Percentiles rank a stretch among this genome's conserved stretches.
Conservation (phyloP, 2,888 invertebrate genomes). For the Acanthosoma haemorrhoidale region DNA sequence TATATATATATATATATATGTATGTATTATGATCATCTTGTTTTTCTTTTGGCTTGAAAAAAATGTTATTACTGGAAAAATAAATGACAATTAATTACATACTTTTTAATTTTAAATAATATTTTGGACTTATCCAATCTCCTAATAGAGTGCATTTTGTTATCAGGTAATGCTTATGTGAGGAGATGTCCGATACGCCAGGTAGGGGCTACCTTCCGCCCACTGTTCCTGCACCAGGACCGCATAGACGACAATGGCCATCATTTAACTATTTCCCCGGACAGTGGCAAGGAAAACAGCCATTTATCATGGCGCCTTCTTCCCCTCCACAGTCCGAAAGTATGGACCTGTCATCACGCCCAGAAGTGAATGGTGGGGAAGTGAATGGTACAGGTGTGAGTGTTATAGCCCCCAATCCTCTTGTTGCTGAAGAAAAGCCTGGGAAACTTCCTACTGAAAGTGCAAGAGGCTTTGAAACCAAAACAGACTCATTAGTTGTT, state of each 20-base stretch:
- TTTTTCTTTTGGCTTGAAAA: no score
- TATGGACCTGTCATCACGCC: conserved; percentile 29
- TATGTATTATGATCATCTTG: no score
- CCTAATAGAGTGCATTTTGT: no score
- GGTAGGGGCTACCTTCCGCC: conserved; percentile 37
- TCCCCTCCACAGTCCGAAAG: conserved; percentile 38
- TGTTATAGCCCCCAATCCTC: conserved; percentile 41
- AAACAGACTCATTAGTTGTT: not conserved
- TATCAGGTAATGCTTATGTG: conserved; percentile 13
- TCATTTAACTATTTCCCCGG: conserved; percentile 3
- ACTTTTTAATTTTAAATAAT: no score
- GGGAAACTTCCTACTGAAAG: conserved; percentile 22
- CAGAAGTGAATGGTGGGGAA: conserved; percentile 26
- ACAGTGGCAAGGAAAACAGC: conserved; percentile 42
- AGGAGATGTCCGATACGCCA: conserved; percentile 35
- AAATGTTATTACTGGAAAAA: no score
- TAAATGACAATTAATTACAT: no score
- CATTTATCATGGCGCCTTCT: conserved; percentile 41
- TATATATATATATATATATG: no score
- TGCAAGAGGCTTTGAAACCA: conserved; percentile 17
- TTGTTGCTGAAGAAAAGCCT: conserved; percentile 24
- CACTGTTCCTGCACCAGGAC: conserved; percentile 34
- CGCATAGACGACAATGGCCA: conserved; percentile 32
- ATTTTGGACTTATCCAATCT: no score
- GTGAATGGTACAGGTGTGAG: conserved; percentile 37